These are phyloP conservation scores for Amphipyra tragopoginis DNA, from an alignment of 2,888 invertebrate species.

Conservation along the genomic window DNA sequence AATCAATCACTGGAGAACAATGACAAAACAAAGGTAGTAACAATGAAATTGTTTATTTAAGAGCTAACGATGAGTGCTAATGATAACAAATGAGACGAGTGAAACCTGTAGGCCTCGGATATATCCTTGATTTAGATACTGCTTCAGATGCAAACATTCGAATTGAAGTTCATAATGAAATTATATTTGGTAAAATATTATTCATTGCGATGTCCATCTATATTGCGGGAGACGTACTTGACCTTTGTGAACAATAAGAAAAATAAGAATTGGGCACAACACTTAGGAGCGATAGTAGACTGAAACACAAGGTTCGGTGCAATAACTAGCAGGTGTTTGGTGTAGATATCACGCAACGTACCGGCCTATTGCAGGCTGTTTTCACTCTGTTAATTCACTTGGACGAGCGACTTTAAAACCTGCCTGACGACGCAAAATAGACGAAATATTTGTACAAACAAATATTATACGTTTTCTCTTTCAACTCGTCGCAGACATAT, in stretches of 20 bases:
- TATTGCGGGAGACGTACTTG: constrained; percentile 71
- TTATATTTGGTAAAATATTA: constrained; percentile 40
- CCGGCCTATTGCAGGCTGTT: constrained; percentile 72
- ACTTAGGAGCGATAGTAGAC: constrained; percentile 70
- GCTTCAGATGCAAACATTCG: constrained; percentile 59
- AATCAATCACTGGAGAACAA: constrained; percentile 68
- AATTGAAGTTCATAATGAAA: constrained; percentile 65
- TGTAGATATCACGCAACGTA: constrained; percentile 79
- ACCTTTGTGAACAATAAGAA: constrained; percentile 77
- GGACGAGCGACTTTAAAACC: constrained; percentile 77
- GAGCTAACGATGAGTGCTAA: constrained; percentile 77
- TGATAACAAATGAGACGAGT: constrained; percentile 77
- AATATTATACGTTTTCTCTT: constrained; percentile 80
- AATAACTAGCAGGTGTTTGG: constrained; percentile 78
- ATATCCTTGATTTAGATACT: constrained; percentile 68
- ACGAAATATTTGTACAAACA: constrained; percentile 84
- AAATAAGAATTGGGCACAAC: constrained; percentile 68
- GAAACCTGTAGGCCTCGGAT: constrained; percentile 61
- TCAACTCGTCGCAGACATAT: constrained; percentile 64
- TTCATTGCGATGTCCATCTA: constrained; percentile 65
- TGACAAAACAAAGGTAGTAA: constrained; percentile 71
- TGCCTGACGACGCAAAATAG: constrained; percentile 75
- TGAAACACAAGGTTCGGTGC: constrained; percentile 75
- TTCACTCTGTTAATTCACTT: constrained; percentile 79
- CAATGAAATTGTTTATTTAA: constrained; percentile 82